Evolutionary conservation across 2,888 invertebrate species (phyloP), one percentile per base, ranked within the genome.

Genomic region (Baccha elongata): DNA sequence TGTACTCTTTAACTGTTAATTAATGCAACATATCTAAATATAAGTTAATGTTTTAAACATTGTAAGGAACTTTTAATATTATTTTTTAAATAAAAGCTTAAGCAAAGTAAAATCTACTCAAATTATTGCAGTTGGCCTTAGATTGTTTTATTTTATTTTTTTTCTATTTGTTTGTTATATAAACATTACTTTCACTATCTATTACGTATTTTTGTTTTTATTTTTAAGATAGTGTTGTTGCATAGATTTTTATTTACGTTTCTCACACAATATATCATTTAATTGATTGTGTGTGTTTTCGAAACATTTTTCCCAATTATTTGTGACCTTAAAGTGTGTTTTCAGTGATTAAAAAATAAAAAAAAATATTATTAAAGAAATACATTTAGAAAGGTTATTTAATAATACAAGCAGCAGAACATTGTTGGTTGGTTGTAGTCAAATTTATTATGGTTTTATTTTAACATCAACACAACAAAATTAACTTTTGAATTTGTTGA

Each of bases 321-420:
- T 86, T 88, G 89, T 90, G 89, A 90, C 89, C 89, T 89, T 89
- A 89, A 89, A 89, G 90, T 89, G 89, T 89, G 89, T 89, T 89
- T 90, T 86, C 85, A 84, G 78, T 78, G 68, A 84, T 73, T 76
- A 62, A 76, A 52, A 67, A 74, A 58, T 7, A 53, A 37, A 5
- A 37, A 42, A 8, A 44, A 55, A 55, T n/a, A n/a, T n/a, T n/a
- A n/a, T 32, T 26, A 46, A 52, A 40, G 11, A 53, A 60, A 21
- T 32, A 53, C n/a, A 42, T 26, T n/a, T 21, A 62, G 32, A 62
- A 48, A 55, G 26, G 71, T 52, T 67, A 42, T 21, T 37, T 23
- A n/a, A 10, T 40, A 46, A 42, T 60, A 62, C 62, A 81, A 81
- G 75, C 75, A 75, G 46, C 37, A 75, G 71, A 44, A 67, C 60